These are phyloP conservation scores for Bufotes viridis DNA, from an alignment of 2,797 vertebrate genomes.

Conservation along the genomic window DNA sequence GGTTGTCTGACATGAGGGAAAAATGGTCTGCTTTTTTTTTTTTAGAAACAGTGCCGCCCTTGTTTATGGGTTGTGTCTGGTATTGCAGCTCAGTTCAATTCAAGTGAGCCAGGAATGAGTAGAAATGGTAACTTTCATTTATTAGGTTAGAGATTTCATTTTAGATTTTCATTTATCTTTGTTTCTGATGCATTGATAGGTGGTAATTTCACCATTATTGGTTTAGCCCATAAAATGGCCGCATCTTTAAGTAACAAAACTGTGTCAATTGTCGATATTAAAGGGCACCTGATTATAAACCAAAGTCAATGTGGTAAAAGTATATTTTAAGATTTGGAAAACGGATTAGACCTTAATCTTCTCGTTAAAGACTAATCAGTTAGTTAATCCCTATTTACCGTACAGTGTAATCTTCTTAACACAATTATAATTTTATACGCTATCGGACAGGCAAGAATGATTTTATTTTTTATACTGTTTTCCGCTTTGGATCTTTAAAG, in stretches of 20 bases:
- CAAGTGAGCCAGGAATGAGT: no score
- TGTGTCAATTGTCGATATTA: slow-evolving; percentile 8
- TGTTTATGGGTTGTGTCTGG: no score
- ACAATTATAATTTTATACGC: slow-evolving; percentile 33
- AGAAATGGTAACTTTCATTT: no score
- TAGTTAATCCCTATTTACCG: slow-evolving; percentile 44
- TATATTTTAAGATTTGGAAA: slow-evolving; percentile 17
- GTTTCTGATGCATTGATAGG: neutral
- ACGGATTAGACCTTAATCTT: slow-evolving; percentile 44
- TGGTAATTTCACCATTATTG: neutral
- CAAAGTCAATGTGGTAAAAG: neutral
- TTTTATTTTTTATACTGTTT: neutral
- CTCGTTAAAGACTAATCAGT: slow-evolving; percentile 47
- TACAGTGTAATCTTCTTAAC: slow-evolving; percentile 44
- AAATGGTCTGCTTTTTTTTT: no score
- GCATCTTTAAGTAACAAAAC: neutral
- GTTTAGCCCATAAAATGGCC: neutral
- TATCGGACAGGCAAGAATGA: slow-evolving; percentile 21
- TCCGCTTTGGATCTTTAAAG: neutral
- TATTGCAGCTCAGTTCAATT: no score
- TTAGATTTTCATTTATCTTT: neutral
- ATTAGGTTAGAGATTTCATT: no score
- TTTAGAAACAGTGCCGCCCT: no score
- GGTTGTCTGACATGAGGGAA: no score
- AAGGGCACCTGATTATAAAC: slow-evolving; percentile 1